A percentile compares a stretch with the other conserved stretches of the same genome.
Evolutionary conservation across 1,140 invertebrate genomes (phyloP).

Genomic region (Euwallacea fornicatus): DNA sequence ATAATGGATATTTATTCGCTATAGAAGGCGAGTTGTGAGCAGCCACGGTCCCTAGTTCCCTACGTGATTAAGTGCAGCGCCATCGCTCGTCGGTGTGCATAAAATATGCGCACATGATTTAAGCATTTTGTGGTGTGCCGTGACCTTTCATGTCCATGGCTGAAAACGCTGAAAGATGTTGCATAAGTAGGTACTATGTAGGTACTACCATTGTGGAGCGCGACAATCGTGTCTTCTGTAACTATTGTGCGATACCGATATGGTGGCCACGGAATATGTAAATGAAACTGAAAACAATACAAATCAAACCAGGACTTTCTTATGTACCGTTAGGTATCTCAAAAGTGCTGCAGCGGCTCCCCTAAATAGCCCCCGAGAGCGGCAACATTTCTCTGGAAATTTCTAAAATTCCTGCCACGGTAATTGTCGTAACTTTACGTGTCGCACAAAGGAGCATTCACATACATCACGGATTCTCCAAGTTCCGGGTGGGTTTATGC

Average conservation of each 20-base stretch:
- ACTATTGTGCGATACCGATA: constrained; percentile 11
- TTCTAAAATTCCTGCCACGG: no score
- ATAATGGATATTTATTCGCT: constrained; percentile 45
- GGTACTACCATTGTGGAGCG: not conserved
- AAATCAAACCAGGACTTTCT: constrained; percentile 4
- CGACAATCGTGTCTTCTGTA: constrained; percentile 8
- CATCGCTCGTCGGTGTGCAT: not conserved
- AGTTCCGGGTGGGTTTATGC: no score
- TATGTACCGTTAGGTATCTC: no score
- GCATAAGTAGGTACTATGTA: no score
- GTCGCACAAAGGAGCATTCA: not conserved
- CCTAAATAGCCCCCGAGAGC: no score
- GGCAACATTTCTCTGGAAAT: no score
- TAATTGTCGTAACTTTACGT: no score
- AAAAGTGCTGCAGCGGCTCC: no score
- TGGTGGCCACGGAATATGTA: constrained; percentile 24
- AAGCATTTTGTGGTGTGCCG: not conserved
- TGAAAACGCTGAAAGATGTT: not conserved
- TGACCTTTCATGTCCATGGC: not conserved
- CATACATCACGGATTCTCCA: not conserved
- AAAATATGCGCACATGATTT: not conserved
- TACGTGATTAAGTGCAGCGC: constrained; percentile 6
- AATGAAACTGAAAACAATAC: constrained; percentile 22
- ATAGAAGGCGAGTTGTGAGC: constrained; percentile 26
- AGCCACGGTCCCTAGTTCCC: constrained; percentile 22